Percentiles rank a stretch among this genome's conserved stretches.
Conservation (phyloP, 2,797 vertebrate genomes). For the Sphenodon punctatus region DNA sequence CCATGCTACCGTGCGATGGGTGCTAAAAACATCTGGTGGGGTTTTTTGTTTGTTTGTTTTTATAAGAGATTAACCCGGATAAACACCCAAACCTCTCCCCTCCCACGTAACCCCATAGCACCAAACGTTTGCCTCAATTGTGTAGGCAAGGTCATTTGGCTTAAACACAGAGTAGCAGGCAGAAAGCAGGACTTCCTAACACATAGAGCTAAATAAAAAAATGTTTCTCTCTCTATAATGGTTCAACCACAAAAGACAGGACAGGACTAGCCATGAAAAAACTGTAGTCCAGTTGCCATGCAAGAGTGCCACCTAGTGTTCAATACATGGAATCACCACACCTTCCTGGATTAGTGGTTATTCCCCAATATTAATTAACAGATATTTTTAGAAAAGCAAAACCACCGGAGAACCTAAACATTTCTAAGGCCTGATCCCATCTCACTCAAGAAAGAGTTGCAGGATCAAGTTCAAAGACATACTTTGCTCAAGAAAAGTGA, state of each 20-base stretch:
- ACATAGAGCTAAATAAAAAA: neutral
- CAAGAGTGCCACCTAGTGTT: conserved; percentile 76
- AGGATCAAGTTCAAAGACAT: neutral
- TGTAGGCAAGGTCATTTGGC: conserved; percentile 10
- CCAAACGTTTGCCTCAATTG: neutral
- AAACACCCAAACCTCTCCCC: no score
- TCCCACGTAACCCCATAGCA: no score
- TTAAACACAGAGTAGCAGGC: neutral
- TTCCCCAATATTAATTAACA: neutral
- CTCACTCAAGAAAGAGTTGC: neutral
- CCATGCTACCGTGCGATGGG: no score
- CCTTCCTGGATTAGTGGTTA: neutral
- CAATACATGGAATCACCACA: conserved; percentile 29
- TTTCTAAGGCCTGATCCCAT: neutral
- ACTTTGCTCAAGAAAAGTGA: neutral
- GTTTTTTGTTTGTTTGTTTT: no score
- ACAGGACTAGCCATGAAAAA: neutral
- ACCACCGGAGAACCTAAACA: neutral
- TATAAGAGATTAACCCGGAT: no score
- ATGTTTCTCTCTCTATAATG: conserved; percentile 9
- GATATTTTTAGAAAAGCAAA: neutral
- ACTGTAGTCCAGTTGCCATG: conserved; percentile 39
- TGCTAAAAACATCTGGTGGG: no score
- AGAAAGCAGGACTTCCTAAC: neutral
- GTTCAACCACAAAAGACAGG: neutral